Evolutionary conservation across 2,797 vertebrate species (phyloP).

Genomic region (Alcedo atthis): DNA sequence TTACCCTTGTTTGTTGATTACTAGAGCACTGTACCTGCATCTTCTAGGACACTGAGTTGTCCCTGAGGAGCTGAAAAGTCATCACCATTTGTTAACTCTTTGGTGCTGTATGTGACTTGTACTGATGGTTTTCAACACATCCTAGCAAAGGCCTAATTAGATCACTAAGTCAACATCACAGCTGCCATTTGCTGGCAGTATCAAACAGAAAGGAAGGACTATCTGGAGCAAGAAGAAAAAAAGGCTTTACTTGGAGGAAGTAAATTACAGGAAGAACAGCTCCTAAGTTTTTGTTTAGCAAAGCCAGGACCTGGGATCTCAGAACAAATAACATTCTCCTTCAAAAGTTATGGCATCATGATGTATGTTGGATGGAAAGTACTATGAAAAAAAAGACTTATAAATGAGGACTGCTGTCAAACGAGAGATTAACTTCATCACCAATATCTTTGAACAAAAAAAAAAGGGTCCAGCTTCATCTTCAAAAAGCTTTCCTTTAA

Average conservation of each 20-base stretch:
- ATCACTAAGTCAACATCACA: conserved; percentile 1
- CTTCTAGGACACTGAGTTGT: neutral
- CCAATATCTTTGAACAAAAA: neutral
- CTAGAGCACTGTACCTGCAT: neutral
- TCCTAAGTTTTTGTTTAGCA: neutral
- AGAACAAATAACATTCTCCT: neutral
- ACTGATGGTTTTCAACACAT: neutral
- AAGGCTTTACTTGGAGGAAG: neutral
- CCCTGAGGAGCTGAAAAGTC: neutral
- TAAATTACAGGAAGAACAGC: neutral
- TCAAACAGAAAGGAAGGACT: neutral
- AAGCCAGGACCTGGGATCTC: neutral
- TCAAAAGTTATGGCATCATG: neutral
- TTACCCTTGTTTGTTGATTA: neutral
- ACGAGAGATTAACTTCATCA: neutral
- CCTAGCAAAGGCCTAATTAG: neutral
- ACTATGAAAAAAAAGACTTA: neutral
- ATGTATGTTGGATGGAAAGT: neutral
- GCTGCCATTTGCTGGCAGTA: neutral
- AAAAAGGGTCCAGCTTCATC: neutral
- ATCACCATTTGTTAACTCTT: neutral
- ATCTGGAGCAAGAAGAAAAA: neutral
- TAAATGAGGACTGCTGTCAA: neutral
- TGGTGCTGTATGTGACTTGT: neutral
- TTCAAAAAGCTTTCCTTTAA: neutral